Evolutionary conservation across 1,140 invertebrate species (phyloP).

Genomic region (Harpegnathos saltator): DNA sequence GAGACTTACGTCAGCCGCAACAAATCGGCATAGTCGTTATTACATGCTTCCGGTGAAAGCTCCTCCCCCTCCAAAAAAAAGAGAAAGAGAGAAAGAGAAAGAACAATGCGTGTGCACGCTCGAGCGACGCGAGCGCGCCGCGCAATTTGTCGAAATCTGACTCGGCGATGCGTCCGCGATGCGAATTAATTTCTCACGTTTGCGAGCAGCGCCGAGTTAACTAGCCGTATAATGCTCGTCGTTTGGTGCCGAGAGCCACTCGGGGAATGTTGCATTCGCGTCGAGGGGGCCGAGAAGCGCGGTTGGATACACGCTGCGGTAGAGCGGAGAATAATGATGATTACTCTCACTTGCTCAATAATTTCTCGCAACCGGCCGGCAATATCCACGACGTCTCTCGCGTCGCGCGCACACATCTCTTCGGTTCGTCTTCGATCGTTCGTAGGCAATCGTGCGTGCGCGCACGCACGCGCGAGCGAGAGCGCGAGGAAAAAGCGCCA

Average conservation of each 20-base stretch:
- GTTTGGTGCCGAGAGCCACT: not conserved
- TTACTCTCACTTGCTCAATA: slow-evolving; percentile 70
- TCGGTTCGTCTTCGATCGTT: slow-evolving; percentile 11
- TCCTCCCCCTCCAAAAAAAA: no score
- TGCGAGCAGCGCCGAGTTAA: slow-evolving; percentile 4
- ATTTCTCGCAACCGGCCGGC: slow-evolving; percentile 56
- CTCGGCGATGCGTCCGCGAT: not conserved
- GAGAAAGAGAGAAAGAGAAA: not conserved
- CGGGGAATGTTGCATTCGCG: slow-evolving; percentile 37
- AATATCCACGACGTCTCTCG: slow-evolving; percentile 5
- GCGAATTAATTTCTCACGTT: slow-evolving; percentile 51
- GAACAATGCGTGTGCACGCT: not conserved
- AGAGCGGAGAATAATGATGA: slow-evolving; percentile 67
- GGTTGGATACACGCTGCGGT: slow-evolving; percentile 16
- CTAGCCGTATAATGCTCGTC: slow-evolving; percentile 13
- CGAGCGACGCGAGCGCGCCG: not conserved
- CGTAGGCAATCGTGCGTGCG: not conserved
- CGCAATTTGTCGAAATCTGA: slow-evolving; percentile 40
- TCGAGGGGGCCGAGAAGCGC: not conserved
- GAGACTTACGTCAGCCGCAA: not conserved
- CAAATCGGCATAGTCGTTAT: slow-evolving; percentile 10
- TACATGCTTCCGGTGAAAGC: slow-evolving; percentile 31
- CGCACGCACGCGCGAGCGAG: not conserved
- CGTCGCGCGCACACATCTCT: not conserved
- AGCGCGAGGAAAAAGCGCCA: no score